Percentiles rank a stretch among this genome's conserved stretches.
Evolutionary conservation across 2,797 vertebrate genomes (phyloP).

Genomic region (Chloroceryle inda): DNA sequence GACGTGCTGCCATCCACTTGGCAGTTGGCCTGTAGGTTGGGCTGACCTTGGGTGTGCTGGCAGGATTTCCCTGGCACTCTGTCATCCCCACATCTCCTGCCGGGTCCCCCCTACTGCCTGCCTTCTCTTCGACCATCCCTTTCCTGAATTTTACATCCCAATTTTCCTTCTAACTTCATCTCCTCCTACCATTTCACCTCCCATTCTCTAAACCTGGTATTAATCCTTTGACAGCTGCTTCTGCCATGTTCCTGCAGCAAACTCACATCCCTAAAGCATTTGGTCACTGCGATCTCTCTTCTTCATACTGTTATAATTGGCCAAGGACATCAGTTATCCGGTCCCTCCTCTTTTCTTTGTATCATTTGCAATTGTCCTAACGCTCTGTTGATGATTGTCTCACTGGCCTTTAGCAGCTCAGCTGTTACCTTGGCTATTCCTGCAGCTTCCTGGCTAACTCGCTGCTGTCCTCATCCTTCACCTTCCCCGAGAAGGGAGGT

Average conservation of each 20-base stretch:
- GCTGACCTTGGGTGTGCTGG: slow-evolving; percentile 76
- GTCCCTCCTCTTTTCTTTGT: background rate
- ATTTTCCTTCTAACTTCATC: slow-evolving; percentile 44
- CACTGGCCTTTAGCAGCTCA: background rate
- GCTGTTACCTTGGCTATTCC: background rate
- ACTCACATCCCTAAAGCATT: background rate
- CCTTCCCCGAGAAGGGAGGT: background rate
- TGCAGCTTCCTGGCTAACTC: background rate
- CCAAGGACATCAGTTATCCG: slow-evolving; percentile 4
- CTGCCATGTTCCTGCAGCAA: background rate
- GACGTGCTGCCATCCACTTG: slow-evolving; percentile 51
- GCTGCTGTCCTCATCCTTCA: background rate
- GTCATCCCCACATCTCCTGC: slow-evolving; percentile 65
- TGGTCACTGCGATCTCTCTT: background rate
- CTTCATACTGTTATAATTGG: background rate
- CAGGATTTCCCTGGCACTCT: slow-evolving; percentile 74
- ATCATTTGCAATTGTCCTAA: background rate
- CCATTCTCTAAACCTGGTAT: background rate
- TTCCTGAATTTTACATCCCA: slow-evolving; percentile 14
- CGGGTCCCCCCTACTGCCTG: background rate
- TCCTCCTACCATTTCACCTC: background rate
- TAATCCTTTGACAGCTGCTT: slow-evolving; percentile 3
- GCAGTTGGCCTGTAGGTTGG: slow-evolving; percentile 74
- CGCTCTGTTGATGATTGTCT: background rate
- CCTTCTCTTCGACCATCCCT: slow-evolving; percentile 24